Base-by-base conservation (phyloP, 35 echinoderm and acorn worm species). In the Nesometra sesokonis region DNA sequence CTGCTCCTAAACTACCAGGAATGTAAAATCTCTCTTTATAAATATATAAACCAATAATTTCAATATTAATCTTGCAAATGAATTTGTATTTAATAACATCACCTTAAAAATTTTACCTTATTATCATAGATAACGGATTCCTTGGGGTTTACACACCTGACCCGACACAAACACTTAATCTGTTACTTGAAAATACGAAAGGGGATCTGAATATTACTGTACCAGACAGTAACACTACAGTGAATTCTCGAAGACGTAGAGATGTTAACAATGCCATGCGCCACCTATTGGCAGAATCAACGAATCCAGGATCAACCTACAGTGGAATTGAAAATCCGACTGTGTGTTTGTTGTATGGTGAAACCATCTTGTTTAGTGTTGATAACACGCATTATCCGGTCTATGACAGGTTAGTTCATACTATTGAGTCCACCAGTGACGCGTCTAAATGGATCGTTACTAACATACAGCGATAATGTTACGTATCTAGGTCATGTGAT, bases 361-460 rank as follows among this genome's bases (percentile, higher is more conserved):
- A 98, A 79, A 92, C 92, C 30, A 94, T 98, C 80, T 89, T 94
- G 84, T 98, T 98, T 77, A 91, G 82, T 29, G 95, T 98, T 17
- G 92, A 93, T 86, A 98, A 98, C 36, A 78, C 94, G n/a, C 91
- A 98, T 37, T 98, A 94, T 78, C 95, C 95, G 43, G 91, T 98
- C 11, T 98, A 98, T 36, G 38, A 91, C 9, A 94, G 95, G 95
- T 98, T 84, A 43, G 38, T 15, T 43, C n/a, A n/a, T n/a, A n/a
- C n/a, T n/a, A n/a, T n/a, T n/a, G n/a, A n/a, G n/a, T n/a, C n/a
- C n/a, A n/a, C n/a, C n/a, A n/a, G n/a, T n/a, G n/a, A n/a, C n/a
- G n/a, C n/a, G n/a, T n/a, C n/a, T n/a, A n/a, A n/a, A n/a, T n/a
- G n/a, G n/a, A n/a, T n/a, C n/a, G n/a, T n/a, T n/a, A n/a, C n/a